A percentile compares a stretch with the other conserved stretches of the same genome.
phyloP scores from a whole-genome alignment of 92 coral and sea anemone species.

The Parazoanthus atlanticus region DNA sequence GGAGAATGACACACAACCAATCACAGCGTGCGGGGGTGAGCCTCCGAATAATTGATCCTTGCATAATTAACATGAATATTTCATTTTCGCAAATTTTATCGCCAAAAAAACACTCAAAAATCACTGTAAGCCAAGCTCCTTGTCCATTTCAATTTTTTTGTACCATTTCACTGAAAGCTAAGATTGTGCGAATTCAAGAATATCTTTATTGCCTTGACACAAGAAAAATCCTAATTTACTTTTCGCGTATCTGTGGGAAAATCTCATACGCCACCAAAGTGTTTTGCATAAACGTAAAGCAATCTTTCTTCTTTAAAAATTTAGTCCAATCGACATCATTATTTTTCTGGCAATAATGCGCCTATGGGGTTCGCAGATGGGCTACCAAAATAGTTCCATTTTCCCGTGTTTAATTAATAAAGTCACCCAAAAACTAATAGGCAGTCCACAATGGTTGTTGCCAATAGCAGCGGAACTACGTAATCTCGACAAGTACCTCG shows the following conservation, averaged over 20 bases:
- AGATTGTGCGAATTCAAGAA: neutral
- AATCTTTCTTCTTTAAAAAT: conserved; percentile 60
- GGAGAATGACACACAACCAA: conserved; percentile 58
- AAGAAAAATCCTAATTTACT: conserved; percentile 3
- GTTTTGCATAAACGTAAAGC: conserved; percentile 21
- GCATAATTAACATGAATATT: conserved; percentile 70
- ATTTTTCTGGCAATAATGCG: conserved; percentile 61
- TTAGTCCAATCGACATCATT: conserved; percentile 70
- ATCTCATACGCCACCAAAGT: conserved; percentile 41
- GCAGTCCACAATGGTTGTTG: conserved; percentile 13
- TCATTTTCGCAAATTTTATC: conserved; percentile 56
- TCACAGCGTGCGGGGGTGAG: conserved; percentile 65
- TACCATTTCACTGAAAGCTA: neutral
- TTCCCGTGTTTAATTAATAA: conserved; percentile 36
- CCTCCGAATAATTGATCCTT: conserved; percentile 77
- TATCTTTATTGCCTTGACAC: neutral
- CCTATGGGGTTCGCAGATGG: conserved; percentile 52
- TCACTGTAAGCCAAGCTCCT: neutral
- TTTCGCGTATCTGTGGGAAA: conserved; percentile 38
- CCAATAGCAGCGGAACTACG: conserved; percentile 35
- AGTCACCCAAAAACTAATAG: conserved; percentile 4
- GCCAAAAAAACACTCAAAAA: conserved; percentile 41
- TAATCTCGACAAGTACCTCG: neutral
- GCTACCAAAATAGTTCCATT: conserved; percentile 47
- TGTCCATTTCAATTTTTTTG: neutral